Percentiles rank a stretch among this genome's conserved stretches.
Conservation (phyloP, 1,140 invertebrate genomes). For the Panulirus ornatus region DNA sequence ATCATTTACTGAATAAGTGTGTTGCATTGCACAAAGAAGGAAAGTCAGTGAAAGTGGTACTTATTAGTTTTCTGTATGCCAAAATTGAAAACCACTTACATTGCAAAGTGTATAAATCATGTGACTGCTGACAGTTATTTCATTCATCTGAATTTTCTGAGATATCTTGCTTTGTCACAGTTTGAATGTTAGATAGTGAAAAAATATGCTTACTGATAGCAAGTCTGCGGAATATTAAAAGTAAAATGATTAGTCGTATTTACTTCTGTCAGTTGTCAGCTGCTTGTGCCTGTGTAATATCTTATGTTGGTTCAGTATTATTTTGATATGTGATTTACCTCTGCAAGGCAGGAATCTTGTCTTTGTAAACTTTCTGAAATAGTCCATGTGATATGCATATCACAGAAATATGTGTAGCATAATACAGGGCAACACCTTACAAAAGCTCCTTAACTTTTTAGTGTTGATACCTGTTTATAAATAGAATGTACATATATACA, state of each 20-base stretch:
- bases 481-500: not conserved
- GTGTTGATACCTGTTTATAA: not conserved
- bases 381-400: not conserved
- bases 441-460: not conserved
- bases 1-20: no score
- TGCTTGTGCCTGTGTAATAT: not conserved
- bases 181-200: not conserved
- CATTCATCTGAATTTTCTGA: not conserved
- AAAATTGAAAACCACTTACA: no score
- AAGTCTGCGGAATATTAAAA: not conserved
- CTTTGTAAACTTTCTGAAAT: not conserved
- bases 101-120: no score
- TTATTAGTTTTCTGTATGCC: no score
- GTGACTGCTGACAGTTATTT: not conserved
- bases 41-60: no score
- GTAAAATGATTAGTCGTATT: not conserved
- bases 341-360: not conserved
- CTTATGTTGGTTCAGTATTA: slow-evolving; percentile 8
- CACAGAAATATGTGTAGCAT: not conserved
- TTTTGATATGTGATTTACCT: slow-evolving; percentile 9
- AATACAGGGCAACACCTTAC: not conserved
- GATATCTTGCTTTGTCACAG: not conserved
- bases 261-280: not conserved
- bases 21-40: no score
- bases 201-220: not conserved